Percentiles rank a stretch among this genome's conserved stretches.
Evolutionary conservation across 2,888 invertebrate genomes (phyloP).

Genomic region (Ischnus inquisitorius): DNA sequence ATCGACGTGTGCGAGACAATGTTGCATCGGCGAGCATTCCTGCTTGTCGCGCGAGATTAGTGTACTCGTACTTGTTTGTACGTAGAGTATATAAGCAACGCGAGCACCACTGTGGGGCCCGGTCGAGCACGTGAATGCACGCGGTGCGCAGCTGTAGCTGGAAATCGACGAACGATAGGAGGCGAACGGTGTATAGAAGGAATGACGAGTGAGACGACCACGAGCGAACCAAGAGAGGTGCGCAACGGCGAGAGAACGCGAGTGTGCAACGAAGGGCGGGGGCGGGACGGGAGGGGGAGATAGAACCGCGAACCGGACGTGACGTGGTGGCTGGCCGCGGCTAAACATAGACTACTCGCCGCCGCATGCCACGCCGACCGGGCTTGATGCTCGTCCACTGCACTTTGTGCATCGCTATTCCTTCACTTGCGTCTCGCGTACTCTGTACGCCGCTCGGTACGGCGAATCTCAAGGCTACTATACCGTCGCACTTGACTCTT

Average conservation of each 20-base stretch:
- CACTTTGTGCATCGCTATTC: slow-evolving; percentile 58
- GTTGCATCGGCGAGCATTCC: not conserved
- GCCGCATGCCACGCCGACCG: slow-evolving; percentile 71
- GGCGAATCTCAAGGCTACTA: slow-evolving; percentile 67
- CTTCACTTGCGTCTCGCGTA: slow-evolving; percentile 19
- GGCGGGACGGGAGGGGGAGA: slow-evolving; percentile 68
- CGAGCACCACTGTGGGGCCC: slow-evolving; percentile 3
- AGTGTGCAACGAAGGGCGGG: not conserved
- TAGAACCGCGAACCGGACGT: slow-evolving; percentile 80
- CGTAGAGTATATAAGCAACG: slow-evolving; percentile 10
- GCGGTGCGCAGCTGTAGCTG: slow-evolving; percentile 17
- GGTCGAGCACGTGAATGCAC: slow-evolving; percentile 32
- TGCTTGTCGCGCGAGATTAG: slow-evolving; percentile 13
- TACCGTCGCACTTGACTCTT: slow-evolving; percentile 30
- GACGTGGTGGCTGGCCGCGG: slow-evolving; percentile 76
- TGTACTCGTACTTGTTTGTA: slow-evolving; percentile 6
- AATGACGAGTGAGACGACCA: slow-evolving; percentile 24
- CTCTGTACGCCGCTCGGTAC: not conserved
- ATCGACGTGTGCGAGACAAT: not conserved
- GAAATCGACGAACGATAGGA: slow-evolving; percentile 11
- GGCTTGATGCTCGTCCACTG: slow-evolving; percentile 63
- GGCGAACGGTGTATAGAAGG: slow-evolving; percentile 17
- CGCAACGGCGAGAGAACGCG: slow-evolving; percentile 4
- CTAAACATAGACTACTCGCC: slow-evolving; percentile 80
- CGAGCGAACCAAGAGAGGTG: slow-evolving; percentile 11